A percentile compares a stretch with the other conserved stretches of the same genome.
Conservation (phyloP, 2,797 vertebrate genomes). For the Acanthiza pusilla region DNA sequence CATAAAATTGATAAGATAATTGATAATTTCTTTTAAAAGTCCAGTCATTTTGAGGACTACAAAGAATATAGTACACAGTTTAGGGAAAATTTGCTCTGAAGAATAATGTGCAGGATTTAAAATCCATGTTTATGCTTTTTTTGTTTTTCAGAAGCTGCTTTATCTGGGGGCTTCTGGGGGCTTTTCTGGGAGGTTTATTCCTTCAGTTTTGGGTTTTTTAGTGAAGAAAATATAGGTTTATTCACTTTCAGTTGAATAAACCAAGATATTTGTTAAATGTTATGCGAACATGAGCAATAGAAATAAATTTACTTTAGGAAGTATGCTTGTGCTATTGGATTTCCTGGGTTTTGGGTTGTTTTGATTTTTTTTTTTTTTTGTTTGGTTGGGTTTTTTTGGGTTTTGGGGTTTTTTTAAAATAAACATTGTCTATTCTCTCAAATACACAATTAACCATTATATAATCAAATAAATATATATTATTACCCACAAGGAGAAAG, state of each 20-base stretch:
- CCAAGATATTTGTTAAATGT: background rate
- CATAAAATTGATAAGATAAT: background rate
- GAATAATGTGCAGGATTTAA: background rate
- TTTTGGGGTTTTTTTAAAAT: background rate
- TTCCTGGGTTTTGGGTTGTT: background rate
- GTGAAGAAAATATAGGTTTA: background rate
- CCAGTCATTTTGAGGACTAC: background rate
- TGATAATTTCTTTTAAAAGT: background rate
- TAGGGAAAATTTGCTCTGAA: background rate
- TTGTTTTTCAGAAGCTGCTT: background rate
- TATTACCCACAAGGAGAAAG: background rate
- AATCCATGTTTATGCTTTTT: background rate
- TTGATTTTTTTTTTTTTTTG: background rate
- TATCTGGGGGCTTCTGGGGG: accelerated
- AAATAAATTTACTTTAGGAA: background rate
- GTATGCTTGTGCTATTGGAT: background rate
- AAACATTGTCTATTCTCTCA: background rate
- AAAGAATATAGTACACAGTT: background rate
- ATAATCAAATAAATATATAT: background rate
- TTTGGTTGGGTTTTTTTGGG: too few relatives aligned
- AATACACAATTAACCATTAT: background rate
- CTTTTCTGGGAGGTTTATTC: background rate
- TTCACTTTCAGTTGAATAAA: background rate
- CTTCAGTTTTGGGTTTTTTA: background rate
- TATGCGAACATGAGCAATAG: background rate